phyloP scores from a whole-genome alignment of 2,113 vertebrate species.

The Sphyrna mokarran region DNA sequence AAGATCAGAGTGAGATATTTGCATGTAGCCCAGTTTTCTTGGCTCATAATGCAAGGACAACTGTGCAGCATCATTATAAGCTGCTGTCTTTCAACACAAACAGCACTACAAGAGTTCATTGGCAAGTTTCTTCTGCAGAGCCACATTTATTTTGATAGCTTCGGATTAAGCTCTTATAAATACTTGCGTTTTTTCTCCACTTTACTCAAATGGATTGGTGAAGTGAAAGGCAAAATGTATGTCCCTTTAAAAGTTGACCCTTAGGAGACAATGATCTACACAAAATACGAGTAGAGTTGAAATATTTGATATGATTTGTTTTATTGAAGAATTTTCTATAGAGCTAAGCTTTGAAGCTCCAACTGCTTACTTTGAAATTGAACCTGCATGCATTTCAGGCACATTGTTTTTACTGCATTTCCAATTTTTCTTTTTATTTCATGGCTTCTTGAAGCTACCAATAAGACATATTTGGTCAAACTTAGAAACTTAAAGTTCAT shows the following conservation, averaged over 20 bases:
- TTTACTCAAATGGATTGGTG: slow-evolving; percentile 20
- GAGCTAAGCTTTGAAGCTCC: not conserved
- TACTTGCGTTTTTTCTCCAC: not conserved
- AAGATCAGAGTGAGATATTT: not conserved
- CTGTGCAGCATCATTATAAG: not conserved
- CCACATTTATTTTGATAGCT: not conserved
- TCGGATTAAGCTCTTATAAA: not conserved
- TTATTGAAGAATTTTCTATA: not conserved
- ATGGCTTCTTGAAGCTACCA: not conserved
- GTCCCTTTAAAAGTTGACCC: not conserved
- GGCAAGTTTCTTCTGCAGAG: not conserved
- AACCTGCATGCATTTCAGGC: not conserved
- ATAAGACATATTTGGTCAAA: not conserved
- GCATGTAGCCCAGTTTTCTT: not conserved
- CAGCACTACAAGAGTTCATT: not conserved
- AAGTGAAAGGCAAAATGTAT: not conserved
- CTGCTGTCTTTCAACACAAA: not conserved
- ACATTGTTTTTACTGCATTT: not conserved
- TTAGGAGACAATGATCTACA: not conserved
- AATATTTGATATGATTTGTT: slow-evolving; percentile 17
- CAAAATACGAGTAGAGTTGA: not conserved
- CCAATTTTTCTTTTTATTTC: not conserved
- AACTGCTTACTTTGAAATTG: not conserved
- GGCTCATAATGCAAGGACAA: not conserved
- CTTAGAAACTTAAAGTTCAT: not conserved